phyloP scores from a whole-genome alignment of 2,888 invertebrate genomes.

The Esperia sulphurella region DNA sequence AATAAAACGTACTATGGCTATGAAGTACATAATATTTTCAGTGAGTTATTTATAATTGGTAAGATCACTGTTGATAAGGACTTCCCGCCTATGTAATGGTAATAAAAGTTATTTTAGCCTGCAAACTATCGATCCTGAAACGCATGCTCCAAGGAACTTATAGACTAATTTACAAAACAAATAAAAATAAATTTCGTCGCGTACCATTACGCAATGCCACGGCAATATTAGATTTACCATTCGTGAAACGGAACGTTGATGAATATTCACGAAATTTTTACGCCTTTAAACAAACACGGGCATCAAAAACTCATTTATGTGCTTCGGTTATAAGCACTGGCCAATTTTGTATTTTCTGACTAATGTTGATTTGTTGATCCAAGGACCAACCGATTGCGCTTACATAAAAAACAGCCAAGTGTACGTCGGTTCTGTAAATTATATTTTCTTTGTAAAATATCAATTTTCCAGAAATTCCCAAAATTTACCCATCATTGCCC shows the following conservation, averaged over 20 bases:
- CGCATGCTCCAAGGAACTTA: conserved; percentile 1
- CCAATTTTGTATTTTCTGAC: not conserved
- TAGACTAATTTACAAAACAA: conserved; percentile 14
- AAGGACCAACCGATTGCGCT: too few species aligned
- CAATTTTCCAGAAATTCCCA: not conserved
- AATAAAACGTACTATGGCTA: too few species aligned
- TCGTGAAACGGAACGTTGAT: conserved; percentile 28
- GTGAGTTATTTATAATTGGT: too few species aligned
- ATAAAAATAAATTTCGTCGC: conserved; percentile 21
- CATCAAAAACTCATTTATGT: conserved; percentile 4
- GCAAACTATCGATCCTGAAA: too few species aligned
- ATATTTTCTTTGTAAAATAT: too few species aligned
- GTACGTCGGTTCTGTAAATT: not conserved
- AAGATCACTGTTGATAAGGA: too few species aligned
- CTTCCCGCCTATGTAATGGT: too few species aligned
- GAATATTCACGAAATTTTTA: conserved; percentile 34
- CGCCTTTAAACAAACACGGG: conserved; percentile 29
- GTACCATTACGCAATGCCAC: conserved; percentile 24
- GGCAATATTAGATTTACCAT: conserved; percentile 27
- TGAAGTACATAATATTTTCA: too few species aligned
- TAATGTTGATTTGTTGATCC: not conserved
- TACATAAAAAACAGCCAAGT: too few species aligned
- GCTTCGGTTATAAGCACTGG: not conserved
- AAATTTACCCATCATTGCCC: too few species aligned
- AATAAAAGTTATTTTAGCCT: too few species aligned